Evolutionary conservation across 2,888 invertebrate genomes (phyloP).

Genomic region (Sphinx pinastri): DNA sequence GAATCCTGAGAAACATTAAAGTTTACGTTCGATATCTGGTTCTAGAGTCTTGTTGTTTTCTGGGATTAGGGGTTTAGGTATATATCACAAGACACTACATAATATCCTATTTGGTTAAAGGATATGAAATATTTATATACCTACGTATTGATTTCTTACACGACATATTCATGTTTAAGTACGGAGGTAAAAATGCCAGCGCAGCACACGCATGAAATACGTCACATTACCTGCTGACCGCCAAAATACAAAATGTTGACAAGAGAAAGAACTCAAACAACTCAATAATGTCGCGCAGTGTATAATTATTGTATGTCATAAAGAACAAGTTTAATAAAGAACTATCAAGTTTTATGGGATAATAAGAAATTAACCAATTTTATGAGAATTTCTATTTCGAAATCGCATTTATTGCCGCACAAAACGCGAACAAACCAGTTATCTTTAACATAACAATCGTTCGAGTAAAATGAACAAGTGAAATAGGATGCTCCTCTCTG

Average conservation of each 20-base stretch:
- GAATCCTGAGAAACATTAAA: too few species aligned
- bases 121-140: too few species aligned
- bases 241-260: slow-evolving; percentile 19
- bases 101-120: too few species aligned
- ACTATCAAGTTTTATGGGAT: slow-evolving; percentile 2
- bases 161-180: background rate
- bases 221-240: slow-evolving; percentile 11
- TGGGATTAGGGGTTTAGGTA: too few species aligned
- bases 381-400: slow-evolving; percentile 4
- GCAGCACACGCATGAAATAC: background rate
- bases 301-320: background rate
- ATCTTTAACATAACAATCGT: background rate
- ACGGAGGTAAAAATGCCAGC: background rate
- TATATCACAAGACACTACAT: too few species aligned
- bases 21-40: too few species aligned
- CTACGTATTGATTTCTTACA: background rate
- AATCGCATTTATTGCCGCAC: background rate
- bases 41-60: too few species aligned
- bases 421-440: background rate
- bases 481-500: slow-evolving; percentile 43
- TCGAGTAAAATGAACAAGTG: slow-evolving; percentile 17
- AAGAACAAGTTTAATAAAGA: slow-evolving; percentile 7
- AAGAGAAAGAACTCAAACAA: slow-evolving; percentile 20
- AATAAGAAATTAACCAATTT: background rate
- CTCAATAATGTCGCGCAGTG: background rate